These are phyloP conservation scores for Gastracanthus pulcherrimus DNA, from an alignment of 2,888 invertebrate species.

Conservation along the genomic window DNA sequence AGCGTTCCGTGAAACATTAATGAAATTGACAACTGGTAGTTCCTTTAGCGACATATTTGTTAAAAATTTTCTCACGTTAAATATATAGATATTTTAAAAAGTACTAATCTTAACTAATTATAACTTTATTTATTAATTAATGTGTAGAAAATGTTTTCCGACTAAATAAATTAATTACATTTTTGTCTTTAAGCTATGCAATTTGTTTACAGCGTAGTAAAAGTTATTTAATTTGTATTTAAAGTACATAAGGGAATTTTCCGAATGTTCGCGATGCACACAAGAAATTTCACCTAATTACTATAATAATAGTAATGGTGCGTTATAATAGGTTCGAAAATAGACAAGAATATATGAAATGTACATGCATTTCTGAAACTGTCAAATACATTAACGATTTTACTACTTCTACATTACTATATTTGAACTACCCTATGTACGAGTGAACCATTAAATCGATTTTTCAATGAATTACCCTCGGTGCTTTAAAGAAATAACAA, in stretches of 20 bases:
- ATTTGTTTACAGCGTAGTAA: neutral
- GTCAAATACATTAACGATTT: conserved; percentile 22
- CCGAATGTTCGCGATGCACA: neutral
- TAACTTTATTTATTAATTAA: too few species aligned
- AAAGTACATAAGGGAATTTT: neutral
- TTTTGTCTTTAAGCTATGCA: neutral
- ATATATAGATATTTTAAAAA: too few species aligned
- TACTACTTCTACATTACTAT: conserved; percentile 12
- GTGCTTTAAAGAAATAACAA: neutral
- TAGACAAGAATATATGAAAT: neutral
- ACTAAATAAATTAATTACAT: too few species aligned
- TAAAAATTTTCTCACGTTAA: too few species aligned
- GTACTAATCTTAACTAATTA: too few species aligned
- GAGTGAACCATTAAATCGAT: conserved; percentile 26
- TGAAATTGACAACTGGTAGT: neutral
- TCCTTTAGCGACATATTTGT: neutral
- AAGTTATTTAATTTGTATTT: neutral
- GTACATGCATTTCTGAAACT: neutral
- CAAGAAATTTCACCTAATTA: conserved; percentile 11
- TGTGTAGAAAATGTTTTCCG: too few species aligned
- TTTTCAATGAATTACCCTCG: conserved; percentile 3
- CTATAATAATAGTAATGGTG: conserved; percentile 4
- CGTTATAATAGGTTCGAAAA: neutral
- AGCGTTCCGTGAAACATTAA: conserved; percentile 21
- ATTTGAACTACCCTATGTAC: neutral